Evolutionary conservation across 2,888 invertebrate species (phyloP).

Genomic region (Parnassius glacialis): DNA sequence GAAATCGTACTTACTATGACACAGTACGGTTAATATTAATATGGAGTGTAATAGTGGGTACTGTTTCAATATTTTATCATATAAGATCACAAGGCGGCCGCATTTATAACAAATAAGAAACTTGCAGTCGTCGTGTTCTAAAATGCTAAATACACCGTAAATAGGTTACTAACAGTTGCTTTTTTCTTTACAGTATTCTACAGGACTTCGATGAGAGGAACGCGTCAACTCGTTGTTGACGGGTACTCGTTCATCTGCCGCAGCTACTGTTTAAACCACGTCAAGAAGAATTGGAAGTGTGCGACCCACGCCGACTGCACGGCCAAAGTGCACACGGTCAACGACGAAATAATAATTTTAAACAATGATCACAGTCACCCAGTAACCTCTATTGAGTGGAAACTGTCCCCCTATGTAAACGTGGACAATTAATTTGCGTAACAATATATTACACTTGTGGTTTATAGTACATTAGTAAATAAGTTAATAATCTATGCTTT

Average conservation of each 20-base stretch:
- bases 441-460: background rate
- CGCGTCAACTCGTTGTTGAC: constrained; percentile 52
- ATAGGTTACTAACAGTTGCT: background rate
- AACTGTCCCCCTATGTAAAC: constrained; percentile 28
- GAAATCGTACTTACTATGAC: background rate
- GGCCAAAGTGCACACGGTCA: constrained; percentile 57
- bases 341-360: constrained; percentile 50
- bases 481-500: too few species aligned
- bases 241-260: constrained; percentile 61
- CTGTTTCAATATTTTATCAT: too few species aligned
- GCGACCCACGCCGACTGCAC: constrained; percentile 56
- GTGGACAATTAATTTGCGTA: constrained; percentile 21
- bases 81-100: too few species aligned
- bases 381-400: constrained; percentile 29
- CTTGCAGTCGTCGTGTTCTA: background rate
- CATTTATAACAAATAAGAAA: too few species aligned
- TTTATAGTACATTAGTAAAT: background rate
- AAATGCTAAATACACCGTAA: too few species aligned
- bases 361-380: constrained; percentile 54
- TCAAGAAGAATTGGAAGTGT: constrained; percentile 64
- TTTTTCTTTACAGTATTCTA: constrained; percentile 53
- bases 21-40: background rate
- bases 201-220: constrained; percentile 56
- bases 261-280: constrained; percentile 51
- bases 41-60: background rate